Conservation (phyloP, 92 coral and sea anemone genomes). For the Parazoanthus darwini region DNA sequence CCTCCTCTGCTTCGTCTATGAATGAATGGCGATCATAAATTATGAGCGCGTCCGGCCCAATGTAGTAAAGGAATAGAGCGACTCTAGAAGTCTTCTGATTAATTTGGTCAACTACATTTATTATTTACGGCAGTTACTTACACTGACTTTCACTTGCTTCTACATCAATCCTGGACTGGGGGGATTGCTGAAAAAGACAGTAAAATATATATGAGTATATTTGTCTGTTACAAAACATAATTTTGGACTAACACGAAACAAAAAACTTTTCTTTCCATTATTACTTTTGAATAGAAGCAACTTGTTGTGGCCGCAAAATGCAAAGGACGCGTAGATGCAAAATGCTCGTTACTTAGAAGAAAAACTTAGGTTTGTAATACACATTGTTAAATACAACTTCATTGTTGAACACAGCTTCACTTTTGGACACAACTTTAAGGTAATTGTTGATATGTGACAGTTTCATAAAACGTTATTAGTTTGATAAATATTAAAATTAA, state of each 20-base stretch:
- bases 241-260: not conserved
- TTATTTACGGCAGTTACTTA: not conserved
- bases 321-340: not conserved
- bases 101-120: too few relatives aligned
- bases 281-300: too few relatives aligned
- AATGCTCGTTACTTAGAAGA: not conserved
- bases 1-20: too few relatives aligned
- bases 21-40: too few relatives aligned
- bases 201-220: not conserved
- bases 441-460: not conserved
- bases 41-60: too few relatives aligned
- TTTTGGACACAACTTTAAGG: not conserved
- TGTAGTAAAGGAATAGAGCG: too few relatives aligned
- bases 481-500: not conserved
- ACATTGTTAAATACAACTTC: not conserved
- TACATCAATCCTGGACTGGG: not conserved
- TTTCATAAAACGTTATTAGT: too few relatives aligned
- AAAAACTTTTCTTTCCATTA: not conserved
- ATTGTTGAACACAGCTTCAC: not conserved
- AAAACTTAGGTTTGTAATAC: too few relatives aligned
- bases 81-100: too few relatives aligned
- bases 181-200: not conserved
- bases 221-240: not conserved
- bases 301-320: not conserved
- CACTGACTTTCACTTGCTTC: conserved; percentile 16